Evolutionary conservation across 1,140 invertebrate genomes (phyloP), one percentile per base, ranked within the genome.

Genomic region (Polypedilum pembai): DNA sequence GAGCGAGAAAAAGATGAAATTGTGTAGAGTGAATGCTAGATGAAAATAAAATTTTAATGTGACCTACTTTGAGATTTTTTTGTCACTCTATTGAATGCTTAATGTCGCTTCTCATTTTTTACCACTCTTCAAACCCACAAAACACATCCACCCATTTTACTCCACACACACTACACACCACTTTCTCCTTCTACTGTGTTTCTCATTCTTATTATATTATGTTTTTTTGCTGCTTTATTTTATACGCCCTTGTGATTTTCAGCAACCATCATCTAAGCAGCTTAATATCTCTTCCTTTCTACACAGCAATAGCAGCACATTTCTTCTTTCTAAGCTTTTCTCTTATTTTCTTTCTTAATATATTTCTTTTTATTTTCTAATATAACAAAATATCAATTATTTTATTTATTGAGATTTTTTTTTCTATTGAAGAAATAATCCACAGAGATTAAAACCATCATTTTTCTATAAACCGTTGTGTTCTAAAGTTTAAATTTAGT

Each of bases 11-110:
- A 1, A 33, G 24, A 33, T 33, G 5, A 33, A 33, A 33, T 33
- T 33, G 24, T 33, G 24, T 56, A 56, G 45, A n/a, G n/a, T 56
- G 45, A 56, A 15, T n/a, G 45, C 12, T 56, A n/a, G 45, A 56
- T 56, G 45, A 56, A 56, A 56, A 56, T 56, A 56, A 56, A 56
- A 56, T 56, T 56, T 56, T 56, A 56, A 56, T 56, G 45, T 56
- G 45, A 56, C 45, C 45, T 56, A 56, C 45, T 56, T 56, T 56
- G 45, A 12, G 45, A n/a, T n/a, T 56, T 56, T 56, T 56, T 56
- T 56, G 45, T 56, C 45, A 56, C 45, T 56, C 45, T 56, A 56
- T 56, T 56, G 45, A 56, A 56, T 56, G 12, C 45, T n/a, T 56
- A 56, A 56, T 56, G 45, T 56, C 45, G 45, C n/a, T 56, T 56